These are phyloP conservation scores for Lanius ludovicianus DNA, from an alignment of 2,113 vertebrate genomes.

Conservation along the genomic window DNA sequence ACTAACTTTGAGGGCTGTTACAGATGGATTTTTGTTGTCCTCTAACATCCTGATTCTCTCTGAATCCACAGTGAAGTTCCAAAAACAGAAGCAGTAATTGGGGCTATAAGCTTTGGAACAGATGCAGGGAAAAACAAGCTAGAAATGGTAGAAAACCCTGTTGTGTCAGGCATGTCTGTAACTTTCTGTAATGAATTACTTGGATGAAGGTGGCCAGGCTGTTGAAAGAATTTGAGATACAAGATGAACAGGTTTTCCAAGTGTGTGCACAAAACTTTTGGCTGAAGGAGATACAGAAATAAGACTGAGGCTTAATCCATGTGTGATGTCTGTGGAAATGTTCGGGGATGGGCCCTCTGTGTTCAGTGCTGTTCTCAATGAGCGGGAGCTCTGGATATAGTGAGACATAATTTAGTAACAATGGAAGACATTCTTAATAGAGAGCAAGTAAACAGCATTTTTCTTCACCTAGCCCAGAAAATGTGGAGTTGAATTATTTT, in stretches of 20 bases:
- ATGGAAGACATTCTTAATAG: neutral
- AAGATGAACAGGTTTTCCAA: neutral
- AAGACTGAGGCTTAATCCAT: neutral
- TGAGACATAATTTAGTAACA: neutral
- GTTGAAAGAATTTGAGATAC: neutral
- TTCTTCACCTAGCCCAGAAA: neutral
- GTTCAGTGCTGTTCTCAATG: neutral
- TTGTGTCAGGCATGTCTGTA: rapidly evolving
- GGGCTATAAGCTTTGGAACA: neutral
- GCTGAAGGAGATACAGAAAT: neutral
- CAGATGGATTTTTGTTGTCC: neutral
- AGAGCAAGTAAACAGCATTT: neutral
- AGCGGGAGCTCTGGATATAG: neutral
- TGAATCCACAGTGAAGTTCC: neutral
- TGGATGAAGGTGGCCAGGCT: neutral
- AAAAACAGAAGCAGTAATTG: neutral
- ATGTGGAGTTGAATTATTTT: neutral
- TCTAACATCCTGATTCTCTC: neutral
- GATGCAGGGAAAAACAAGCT: neutral
- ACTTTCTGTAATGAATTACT: neutral
- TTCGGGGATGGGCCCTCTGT: too few relatives aligned
- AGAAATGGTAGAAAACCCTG: neutral
- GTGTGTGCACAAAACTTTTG: neutral
- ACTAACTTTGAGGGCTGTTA: neutral
- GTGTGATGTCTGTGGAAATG: neutral